Evolutionary conservation across 2,888 invertebrate species (phyloP), one percentile per base, ranked within the genome.

Genomic region (Leucoptera coffeella): DNA sequence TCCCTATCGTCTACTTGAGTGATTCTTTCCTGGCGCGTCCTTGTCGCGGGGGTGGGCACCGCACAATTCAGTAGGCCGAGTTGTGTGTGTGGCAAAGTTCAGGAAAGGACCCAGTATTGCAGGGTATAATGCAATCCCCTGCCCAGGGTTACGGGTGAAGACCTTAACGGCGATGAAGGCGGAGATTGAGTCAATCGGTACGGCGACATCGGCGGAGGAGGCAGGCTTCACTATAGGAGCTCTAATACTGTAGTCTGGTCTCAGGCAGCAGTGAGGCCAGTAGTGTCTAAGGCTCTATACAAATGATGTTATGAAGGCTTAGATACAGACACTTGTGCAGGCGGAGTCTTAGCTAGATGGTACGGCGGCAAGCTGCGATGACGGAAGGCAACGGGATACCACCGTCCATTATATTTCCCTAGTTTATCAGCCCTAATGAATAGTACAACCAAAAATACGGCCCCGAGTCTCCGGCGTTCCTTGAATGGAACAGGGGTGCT

Each of bases 81-180:
- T 11, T 17, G 17, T 2, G 25, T 11, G 7, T 11, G 25, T 25
- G 25, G 25, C 25, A 4, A 11, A 17, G 25, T 25, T 23, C 25
- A 6, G 17, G n/a, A 12, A 15, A 14, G 25, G 25, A 25, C 25
- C 23, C 23, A 36, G 29, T 26, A 9, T 26, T 23, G 29, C 25
- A 32, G 34, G 36, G 34, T 36, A 36, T 34, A 34, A 13, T 30
- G 26, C 26, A 15, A 30, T 30, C 9, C 33, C 36, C 7, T 34
- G 34, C 34, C 31, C 30, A 34, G 32, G 33, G 32, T 33, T 29
- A 35, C 35, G 31, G 33, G 36, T 31, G 33, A 35, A 36, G 33
- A 30, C 33, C 33, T 34, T 14, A 26, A 26, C 21, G 26, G 32
- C 23, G 10, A 28, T 3, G 20, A 23, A 9, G 20, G 32, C 34